These are phyloP conservation scores for Phytoseiulus persimilis DNA, from an alignment of 2,888 invertebrate species.

Conservation along the genomic window DNA sequence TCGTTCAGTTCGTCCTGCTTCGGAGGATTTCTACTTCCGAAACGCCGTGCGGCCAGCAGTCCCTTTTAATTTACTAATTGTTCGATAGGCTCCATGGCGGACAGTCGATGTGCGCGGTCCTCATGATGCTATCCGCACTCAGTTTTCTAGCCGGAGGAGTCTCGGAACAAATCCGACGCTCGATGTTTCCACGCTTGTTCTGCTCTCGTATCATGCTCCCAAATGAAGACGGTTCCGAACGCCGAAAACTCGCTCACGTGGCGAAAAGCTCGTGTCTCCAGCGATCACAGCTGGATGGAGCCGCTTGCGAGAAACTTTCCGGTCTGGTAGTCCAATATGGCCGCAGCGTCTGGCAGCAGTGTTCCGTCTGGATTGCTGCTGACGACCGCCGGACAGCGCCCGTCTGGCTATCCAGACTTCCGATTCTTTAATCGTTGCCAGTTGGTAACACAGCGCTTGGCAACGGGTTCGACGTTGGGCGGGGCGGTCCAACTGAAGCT, in stretches of 20 bases:
- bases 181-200: no score
- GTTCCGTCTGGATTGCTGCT: background rate
- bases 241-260: no score
- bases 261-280: no score
- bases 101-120: background rate
- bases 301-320: no score
- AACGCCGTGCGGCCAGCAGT: background rate
- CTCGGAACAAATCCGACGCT: no score
- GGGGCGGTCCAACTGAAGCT: no score
- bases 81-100: background rate
- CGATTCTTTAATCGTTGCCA: background rate
- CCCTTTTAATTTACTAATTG: background rate
- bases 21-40: background rate
- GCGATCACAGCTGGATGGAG: no score
- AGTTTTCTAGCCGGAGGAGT: no score
- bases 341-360: background rate
- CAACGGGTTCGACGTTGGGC: no score
- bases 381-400: background rate
- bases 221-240: no score
- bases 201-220: no score
- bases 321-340: background rate
- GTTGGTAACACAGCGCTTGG: background rate
- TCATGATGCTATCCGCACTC: no score
- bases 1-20: background rate
- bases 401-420: background rate